Evolutionary conservation across 2,113 vertebrate species (phyloP), one percentile per base, ranked within the genome.

Genomic region (Phodopus roborovskii): DNA sequence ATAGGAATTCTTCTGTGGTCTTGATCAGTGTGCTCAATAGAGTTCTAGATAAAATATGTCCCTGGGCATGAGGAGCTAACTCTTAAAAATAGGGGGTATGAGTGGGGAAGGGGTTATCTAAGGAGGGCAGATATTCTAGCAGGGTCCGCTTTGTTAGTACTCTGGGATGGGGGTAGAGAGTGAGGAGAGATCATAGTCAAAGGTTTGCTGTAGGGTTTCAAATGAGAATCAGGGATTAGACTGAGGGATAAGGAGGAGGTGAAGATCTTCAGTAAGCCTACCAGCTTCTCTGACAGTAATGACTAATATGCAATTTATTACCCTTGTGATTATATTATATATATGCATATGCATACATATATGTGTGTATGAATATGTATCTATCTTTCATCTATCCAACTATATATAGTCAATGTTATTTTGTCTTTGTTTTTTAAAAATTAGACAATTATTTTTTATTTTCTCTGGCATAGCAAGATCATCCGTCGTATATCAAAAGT

Each of bases 381-480:
- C 11, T 53, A 53, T 53, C 11, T 53, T 4, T 53, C 50, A 53
- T 53, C 8, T 12, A 6, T 45, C 45, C 45, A 45, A 45, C 45
- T 45, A 16, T 77, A 19, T 53, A 12, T 85, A 10, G 30, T 84
- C 24, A 60, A 64, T 15, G 9, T 3, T 30, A 30, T 19, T 39
- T 26, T 58, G 11, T 82, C 11, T 39, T 8, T 60, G 42, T 74
- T 39, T 26, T 45, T n/a, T n/a, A n/a, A n/a, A 45, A 45, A 19
- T 85, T 81, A 87, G 84, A 88, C 36, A 81, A 66, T 30, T 50
- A 24, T 5, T 93, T 93, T 93, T 26, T 83, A 6, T 90, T 81
- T 96, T 96, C 56, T 7, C 56, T 92, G 75, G 88, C n/a, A 71
- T 50, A 79, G 90, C 45, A 90, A 96, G 39, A 45, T 26, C 70